phyloP scores from a whole-genome alignment of 1,140 invertebrate species.

The Megalopta genalis region DNA sequence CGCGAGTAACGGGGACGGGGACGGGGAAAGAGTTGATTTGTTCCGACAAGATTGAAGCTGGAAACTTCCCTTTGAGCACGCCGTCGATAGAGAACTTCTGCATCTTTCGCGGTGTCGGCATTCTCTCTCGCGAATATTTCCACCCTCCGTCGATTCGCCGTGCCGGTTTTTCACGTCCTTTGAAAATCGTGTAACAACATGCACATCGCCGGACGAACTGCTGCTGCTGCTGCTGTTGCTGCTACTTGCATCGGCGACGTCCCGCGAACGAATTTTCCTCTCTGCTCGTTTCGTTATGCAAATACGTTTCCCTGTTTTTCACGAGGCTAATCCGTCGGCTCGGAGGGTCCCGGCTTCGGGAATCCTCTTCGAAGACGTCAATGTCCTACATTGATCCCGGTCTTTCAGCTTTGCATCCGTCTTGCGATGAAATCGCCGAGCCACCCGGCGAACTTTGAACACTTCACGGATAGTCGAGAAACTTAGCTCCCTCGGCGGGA shows the following conservation, averaged over 20 bases:
- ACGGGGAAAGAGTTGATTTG: not conserved
- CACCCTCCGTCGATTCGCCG: constrained; percentile 12
- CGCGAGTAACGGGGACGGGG: not conserved
- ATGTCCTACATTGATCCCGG: not conserved
- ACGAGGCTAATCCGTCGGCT: too few species aligned
- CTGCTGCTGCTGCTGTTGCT: too few species aligned
- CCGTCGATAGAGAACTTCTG: constrained; percentile 30
- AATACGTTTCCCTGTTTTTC: not conserved
- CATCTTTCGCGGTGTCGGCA: constrained; percentile 19
- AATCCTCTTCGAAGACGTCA: not conserved
- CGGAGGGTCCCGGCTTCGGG: too few species aligned
- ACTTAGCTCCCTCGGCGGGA: not conserved
- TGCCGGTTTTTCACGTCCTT: constrained; percentile 5
- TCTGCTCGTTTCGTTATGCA: not conserved
- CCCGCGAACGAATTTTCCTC: not conserved
- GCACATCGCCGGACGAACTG: not conserved
- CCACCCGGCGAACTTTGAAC: not conserved
- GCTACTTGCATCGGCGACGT: too few species aligned
- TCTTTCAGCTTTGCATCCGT: not conserved
- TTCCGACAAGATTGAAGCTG: constrained; percentile 11
- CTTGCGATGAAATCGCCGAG: not conserved
- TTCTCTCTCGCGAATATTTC: constrained; percentile 38
- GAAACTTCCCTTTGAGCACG: constrained; percentile 24
- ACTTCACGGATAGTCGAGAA: not conserved
- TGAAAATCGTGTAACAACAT: constrained; percentile 12